Evolutionary conservation across 2,888 invertebrate species (phyloP), one percentile per base, ranked within the genome.

Genomic region (Metallyticus violacea): DNA sequence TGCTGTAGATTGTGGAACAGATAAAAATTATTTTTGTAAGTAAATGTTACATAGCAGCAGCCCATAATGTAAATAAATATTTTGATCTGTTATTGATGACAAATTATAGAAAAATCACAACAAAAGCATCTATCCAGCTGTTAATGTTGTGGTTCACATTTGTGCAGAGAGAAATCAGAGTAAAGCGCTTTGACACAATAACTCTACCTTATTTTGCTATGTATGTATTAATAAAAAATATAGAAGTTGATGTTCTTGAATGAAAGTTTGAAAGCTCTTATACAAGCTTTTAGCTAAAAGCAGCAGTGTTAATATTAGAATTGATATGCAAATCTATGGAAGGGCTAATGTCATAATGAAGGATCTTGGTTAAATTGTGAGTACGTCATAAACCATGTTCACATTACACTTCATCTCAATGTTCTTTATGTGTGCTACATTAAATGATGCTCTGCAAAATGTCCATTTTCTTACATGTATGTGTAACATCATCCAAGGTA

Each of bases 1-100:
- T 87, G 87, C 81, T 77, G 80, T 77, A 30, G 81, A 77, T 9
- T 81, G 62, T 77, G 81, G 85, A 84, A 62, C 15, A 62, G 1
- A 62, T 6, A 77, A 62, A 85, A 77, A 85, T 87, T 87, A 86
- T 87, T 87, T 86, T 87, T 87, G 85, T 87, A 87, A 86, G 82
- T 62, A 27, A 26, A 79, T 29, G 26, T 85, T 26, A 78, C 22
- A 78, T 85, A 77, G 29, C 28, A 85, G 30, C 81, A 81, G 81
- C 77, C 77, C 77, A 86, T 77, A 81, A 79, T 81, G 77, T 80
- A 85, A 26, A 86, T 81, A 80, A 85, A 77, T 85, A 85, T 85
- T 85, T 85, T 85, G 26, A 81, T 77, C 86, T 81, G 81, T 81
- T 29, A 81, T n/a, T 82, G 26, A 30, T 62, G 29, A 78, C 28